Percentiles rank a stretch among this genome's conserved stretches.
Conservation (phyloP, 2,888 invertebrate species). For the Apoda limacodes region DNA sequence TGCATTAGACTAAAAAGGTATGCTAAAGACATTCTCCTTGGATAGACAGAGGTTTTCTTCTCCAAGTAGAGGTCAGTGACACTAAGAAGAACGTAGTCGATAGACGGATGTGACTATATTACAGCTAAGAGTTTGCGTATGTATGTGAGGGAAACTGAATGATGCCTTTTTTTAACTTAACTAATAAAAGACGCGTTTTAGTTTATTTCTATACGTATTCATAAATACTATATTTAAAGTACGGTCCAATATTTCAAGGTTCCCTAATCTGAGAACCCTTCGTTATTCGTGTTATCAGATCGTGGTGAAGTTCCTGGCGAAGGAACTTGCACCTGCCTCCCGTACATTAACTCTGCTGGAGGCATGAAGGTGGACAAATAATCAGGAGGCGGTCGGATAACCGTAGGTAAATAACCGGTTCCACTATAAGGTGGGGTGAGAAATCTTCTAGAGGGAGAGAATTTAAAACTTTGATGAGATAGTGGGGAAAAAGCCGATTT, state of each 20-base stretch:
- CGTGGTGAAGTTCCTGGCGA: constrained; percentile 63
- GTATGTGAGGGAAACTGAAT: too few relatives aligned
- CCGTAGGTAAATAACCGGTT: constrained; percentile 84
- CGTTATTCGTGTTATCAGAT: constrained; percentile 62
- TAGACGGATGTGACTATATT: too few relatives aligned
- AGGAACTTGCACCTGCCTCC: constrained; percentile 52
- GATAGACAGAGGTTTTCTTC: too few relatives aligned
- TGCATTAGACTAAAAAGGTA: too few relatives aligned
- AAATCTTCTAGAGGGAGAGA: constrained; percentile 80
- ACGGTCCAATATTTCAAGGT: constrained; percentile 32
- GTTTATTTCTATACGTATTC: too few relatives aligned
- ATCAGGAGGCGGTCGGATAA: constrained; percentile 72
- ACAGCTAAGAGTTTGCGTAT: too few relatives aligned
- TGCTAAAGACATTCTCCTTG: too few relatives aligned
- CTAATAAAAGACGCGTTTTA: too few relatives aligned
- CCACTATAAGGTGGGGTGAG: constrained; percentile 86
- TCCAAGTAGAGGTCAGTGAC: too few relatives aligned
- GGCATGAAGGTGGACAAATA: constrained; percentile 58
- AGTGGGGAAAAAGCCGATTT: constrained; percentile 86
- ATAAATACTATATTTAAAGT: constrained; percentile 17
- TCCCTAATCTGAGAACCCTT: constrained; percentile 62
- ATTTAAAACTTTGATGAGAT: constrained; percentile 71
- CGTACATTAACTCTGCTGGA: constrained; percentile 58
- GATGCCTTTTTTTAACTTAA: too few relatives aligned
- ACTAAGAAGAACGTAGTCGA: too few relatives aligned